Conservation (phyloP, 2,888 invertebrate species). For the Apamea crenata region DNA sequence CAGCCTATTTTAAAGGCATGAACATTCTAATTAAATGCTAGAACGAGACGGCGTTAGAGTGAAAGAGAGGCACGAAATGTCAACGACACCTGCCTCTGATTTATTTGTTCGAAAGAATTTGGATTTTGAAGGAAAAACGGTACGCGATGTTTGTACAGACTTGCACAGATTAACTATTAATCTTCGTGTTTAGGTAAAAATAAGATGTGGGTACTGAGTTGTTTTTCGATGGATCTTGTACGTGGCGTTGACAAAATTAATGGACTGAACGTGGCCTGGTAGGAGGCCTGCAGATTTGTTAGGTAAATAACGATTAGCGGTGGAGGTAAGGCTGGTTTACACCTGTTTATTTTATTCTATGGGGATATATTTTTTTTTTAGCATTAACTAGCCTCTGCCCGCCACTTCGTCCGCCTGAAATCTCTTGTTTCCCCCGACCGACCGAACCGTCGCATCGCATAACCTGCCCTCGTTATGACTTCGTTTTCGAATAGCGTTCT, state of each 20-base stretch:
- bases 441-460: no score
- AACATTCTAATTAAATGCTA: conserved; percentile 69
- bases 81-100: conserved; percentile 81
- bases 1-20: conserved; percentile 58
- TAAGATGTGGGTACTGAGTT: conserved; percentile 35
- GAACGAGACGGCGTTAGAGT: conserved; percentile 58
- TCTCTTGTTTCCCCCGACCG: no score
- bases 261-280: conserved; percentile 12
- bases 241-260: conserved; percentile 45
- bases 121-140: conserved; percentile 74
- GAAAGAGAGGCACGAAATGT: conserved; percentile 65
- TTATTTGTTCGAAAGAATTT: conserved; percentile 81
- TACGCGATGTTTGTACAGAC: conserved; percentile 55
- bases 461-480: no score
- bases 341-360: not conserved
- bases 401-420: no score
- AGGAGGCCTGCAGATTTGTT: conserved; percentile 11
- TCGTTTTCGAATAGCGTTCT: no score
- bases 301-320: conserved; percentile 21
- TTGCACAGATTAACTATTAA: conserved; percentile 55
- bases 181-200: conserved; percentile 52
- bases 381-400: no score
- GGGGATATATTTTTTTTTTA: no score
- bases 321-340: not conserved
- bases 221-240: conserved; percentile 37